These are phyloP conservation scores for Craniophora ligustri DNA, from an alignment of 2,888 invertebrate genomes.

Conservation along the genomic window DNA sequence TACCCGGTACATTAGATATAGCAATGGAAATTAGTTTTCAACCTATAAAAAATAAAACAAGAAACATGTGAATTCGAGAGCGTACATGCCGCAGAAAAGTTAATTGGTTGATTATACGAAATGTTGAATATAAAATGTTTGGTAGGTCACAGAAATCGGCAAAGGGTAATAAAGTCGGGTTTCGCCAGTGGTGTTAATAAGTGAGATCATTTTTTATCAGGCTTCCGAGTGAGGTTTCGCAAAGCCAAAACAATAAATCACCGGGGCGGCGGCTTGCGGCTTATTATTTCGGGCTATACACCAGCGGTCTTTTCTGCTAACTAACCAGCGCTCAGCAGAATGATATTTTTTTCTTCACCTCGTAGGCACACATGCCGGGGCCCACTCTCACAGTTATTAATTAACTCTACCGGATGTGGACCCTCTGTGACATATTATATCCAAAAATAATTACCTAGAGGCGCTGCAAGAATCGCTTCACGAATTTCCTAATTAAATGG, in stretches of 20 bases:
- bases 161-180: slow-evolving; percentile 78
- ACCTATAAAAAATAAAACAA: slow-evolving; percentile 36
- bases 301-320: slow-evolving; percentile 77
- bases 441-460: slow-evolving; percentile 66
- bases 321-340: slow-evolving; percentile 76
- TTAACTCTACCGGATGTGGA: slow-evolving; percentile 72
- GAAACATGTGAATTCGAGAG: slow-evolving; percentile 13
- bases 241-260: slow-evolving; percentile 87
- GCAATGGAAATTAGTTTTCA: slow-evolving; percentile 30
- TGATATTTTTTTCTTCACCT: slow-evolving; percentile 74
- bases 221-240: slow-evolving; percentile 83
- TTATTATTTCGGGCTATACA: slow-evolving; percentile 83
- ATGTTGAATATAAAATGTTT: slow-evolving; percentile 61
- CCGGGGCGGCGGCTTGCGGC: slow-evolving; percentile 75
- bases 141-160: slow-evolving; percentile 66
- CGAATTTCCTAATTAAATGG: slow-evolving; percentile 52
- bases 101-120: slow-evolving; percentile 60
- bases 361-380: slow-evolving; percentile 60
- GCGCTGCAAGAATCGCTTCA: slow-evolving; percentile 52
- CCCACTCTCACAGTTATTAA: slow-evolving; percentile 78
- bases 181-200: slow-evolving; percentile 82
- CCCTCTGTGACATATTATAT: slow-evolving; percentile 67
- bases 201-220: slow-evolving; percentile 85
- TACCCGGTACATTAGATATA: slow-evolving; percentile 8
- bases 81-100: slow-evolving; percentile 36